Conservation (phyloP, 35 echinoderm and acorn worm genomes). For the Ophiothrix spiculata region DNA sequence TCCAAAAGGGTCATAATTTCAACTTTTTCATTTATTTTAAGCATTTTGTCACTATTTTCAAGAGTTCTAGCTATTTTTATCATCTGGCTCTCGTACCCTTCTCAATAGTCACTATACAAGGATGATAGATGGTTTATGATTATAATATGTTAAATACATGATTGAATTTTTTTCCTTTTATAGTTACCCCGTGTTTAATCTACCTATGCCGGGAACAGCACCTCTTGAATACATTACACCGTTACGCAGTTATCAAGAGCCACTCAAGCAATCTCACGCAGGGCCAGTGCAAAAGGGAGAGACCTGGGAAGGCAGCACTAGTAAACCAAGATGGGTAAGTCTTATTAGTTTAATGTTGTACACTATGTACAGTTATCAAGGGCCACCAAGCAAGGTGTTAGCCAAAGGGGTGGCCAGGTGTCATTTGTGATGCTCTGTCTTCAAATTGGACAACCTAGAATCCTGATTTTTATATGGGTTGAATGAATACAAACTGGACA, state of each 20-base stretch:
- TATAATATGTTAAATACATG: neutral
- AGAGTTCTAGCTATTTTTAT: neutral
- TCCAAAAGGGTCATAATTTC: no score
- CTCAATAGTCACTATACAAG: neutral
- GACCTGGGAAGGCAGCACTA: neutral
- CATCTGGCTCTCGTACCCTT: neutral
- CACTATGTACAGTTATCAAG: constrained; percentile 8
- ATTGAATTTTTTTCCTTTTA: neutral
- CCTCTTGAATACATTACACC: constrained; percentile 33
- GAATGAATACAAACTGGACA: no score
- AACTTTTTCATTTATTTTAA: neutral
- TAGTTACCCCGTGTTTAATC: constrained; percentile 30
- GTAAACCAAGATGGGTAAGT: constrained; percentile 36
- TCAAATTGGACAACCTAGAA: no score
- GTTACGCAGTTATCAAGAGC: constrained; percentile 6
- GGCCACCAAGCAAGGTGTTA: neutral
- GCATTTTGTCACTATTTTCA: neutral
- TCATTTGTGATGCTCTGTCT: no score
- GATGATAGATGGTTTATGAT: neutral
- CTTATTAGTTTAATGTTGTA: neutral
- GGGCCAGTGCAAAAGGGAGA: constrained; percentile 24
- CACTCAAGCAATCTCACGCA: constrained; percentile 4
- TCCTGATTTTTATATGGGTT: no score
- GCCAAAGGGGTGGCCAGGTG: no score
- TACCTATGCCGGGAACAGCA: constrained; percentile 30